These are phyloP conservation scores for Cepphus grylle DNA, from an alignment of 2,113 vertebrate genomes.

Conservation along the genomic window DNA sequence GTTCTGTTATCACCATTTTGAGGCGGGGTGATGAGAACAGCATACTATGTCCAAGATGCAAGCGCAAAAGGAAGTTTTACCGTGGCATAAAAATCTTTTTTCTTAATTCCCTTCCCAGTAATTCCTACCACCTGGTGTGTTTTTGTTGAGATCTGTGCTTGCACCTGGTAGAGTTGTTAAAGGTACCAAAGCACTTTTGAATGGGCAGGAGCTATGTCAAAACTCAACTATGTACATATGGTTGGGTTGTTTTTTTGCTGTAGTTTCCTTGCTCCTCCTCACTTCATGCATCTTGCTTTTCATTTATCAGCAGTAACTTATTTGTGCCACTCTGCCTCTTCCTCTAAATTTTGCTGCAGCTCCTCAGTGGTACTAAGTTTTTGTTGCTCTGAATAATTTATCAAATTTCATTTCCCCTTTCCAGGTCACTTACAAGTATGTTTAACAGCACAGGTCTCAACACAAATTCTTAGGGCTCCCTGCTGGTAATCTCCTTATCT, in stretches of 20 bases:
- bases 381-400: neutral
- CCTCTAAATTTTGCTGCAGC: neutral
- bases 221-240: neutral
- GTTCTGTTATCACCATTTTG: neutral
- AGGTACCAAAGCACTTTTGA: neutral
- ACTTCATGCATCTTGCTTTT: neutral
- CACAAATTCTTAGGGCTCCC: neutral
- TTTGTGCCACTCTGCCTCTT: neutral
- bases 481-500: conserved; percentile 30
- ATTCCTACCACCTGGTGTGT: neutral
- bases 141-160: neutral
- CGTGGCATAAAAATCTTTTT: neutral
- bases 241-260: neutral
- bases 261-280: neutral
- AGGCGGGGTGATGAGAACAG: neutral
- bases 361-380: neutral
- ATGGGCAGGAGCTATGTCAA: neutral
- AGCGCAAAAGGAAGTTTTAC: neutral
- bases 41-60: neutral
- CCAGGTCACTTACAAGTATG: neutral
- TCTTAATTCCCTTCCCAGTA: neutral
- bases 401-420: neutral
- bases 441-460: neutral
- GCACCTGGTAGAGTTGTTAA: neutral
- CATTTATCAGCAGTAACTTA: neutral